Percentiles rank a stretch among this genome's conserved stretches.
Conservation (phyloP, 2,888 invertebrate genomes). For the Drosophila vallismaia region DNA sequence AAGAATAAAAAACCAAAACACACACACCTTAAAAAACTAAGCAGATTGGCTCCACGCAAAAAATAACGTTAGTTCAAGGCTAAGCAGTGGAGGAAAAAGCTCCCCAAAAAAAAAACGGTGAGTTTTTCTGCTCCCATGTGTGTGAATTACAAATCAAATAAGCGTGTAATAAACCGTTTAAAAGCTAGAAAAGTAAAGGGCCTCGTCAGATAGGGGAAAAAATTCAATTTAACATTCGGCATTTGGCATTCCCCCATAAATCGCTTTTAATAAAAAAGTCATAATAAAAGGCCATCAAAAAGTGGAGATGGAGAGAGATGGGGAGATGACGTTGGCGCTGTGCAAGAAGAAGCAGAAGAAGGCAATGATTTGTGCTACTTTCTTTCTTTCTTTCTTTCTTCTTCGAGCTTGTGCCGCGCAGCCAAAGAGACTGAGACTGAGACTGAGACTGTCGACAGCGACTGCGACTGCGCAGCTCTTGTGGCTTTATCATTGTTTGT, state of each 20-base stretch:
- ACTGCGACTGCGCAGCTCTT: slow-evolving; percentile 39
- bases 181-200: slow-evolving; percentile 62
- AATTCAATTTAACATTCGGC: slow-evolving; percentile 55
- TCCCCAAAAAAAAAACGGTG: background rate
- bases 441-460: background rate
- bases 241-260: slow-evolving; percentile 24
- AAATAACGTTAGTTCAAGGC: background rate
- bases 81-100: background rate
- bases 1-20: background rate
- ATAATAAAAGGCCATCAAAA: slow-evolving; percentile 11
- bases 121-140: background rate
- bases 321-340: slow-evolving; percentile 16
- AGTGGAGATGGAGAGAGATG: background rate
- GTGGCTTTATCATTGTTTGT: slow-evolving; percentile 33
- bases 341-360: slow-evolving; percentile 21
- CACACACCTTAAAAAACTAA: slow-evolving; percentile 4
- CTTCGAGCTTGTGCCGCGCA: slow-evolving; percentile 23
- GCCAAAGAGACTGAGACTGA: slow-evolving; percentile 20
- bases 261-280: slow-evolving; percentile 47
- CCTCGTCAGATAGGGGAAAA: slow-evolving; percentile 51
- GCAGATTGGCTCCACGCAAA: slow-evolving; percentile 7
- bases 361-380: slow-evolving; percentile 75
- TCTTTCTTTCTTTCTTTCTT: slow-evolving; percentile 59
- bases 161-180: background rate
- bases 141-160: background rate